Conservation (phyloP, 2,113 vertebrate species). For the Ceyx cyanopectus region DNA sequence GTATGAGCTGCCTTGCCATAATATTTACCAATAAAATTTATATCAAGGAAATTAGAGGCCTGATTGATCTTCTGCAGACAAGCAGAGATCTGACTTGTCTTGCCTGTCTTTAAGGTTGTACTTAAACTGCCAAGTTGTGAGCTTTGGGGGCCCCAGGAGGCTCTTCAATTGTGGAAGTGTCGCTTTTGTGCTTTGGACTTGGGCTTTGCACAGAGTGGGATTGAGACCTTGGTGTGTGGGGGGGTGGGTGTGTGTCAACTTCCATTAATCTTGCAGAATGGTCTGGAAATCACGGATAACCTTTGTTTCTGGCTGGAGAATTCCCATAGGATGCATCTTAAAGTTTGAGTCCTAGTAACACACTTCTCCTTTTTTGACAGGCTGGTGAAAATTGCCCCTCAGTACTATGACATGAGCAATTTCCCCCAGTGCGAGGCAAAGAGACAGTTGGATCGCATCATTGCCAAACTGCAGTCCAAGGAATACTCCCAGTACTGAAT, state of each 20-base stretch:
- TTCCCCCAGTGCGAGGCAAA: conserved; percentile 98
- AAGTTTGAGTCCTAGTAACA: conserved; percentile 53
- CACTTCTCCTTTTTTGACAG: conserved; percentile 78
- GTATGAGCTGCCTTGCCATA: not conserved
- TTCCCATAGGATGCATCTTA: not conserved
- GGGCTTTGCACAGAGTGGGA: not conserved
- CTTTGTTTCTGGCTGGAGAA: not conserved
- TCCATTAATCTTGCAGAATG: not conserved
- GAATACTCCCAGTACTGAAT: conserved; percentile 95
- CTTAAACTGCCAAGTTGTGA: not conserved
- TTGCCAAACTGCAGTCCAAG: conserved; percentile 95
- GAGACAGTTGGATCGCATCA: conserved; percentile 95
- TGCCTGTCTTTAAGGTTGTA: not conserved
- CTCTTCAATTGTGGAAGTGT: fast-evolving
- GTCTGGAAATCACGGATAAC: not conserved
- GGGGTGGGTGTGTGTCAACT: not conserved
- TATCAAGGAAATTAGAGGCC: not conserved
- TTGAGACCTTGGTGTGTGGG: not conserved
- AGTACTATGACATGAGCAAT: conserved; percentile 98
- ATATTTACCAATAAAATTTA: not conserved
- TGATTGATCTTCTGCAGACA: not conserved
- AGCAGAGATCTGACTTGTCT: not conserved
- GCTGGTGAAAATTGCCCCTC: conserved; percentile 96
- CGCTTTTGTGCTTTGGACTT: not conserved
- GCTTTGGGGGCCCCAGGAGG: not conserved